Conservation (phyloP, 1,140 invertebrate species). For the Elysia chlorotica region DNA sequence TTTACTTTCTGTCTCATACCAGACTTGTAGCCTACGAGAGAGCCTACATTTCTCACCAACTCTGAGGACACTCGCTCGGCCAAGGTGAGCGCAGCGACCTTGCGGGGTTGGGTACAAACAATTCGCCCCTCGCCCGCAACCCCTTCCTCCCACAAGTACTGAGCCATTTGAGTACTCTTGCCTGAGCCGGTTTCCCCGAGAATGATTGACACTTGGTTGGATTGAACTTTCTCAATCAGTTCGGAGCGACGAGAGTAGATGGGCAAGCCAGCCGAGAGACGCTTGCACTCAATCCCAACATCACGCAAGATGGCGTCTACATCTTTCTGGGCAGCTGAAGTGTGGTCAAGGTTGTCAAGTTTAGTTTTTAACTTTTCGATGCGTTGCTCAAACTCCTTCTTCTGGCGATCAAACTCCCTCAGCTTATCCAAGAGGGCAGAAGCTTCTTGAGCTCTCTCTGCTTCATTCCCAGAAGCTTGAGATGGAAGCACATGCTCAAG, state of each 20-base stretch:
- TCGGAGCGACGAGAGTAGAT: constrained; percentile 51
- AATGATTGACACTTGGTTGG: constrained; percentile 72
- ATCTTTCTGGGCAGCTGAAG: no score
- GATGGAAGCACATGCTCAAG: no score
- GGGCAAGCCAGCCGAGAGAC: constrained; percentile 41
- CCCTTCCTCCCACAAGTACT: constrained; percentile 62
- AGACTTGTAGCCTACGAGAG: constrained; percentile 64
- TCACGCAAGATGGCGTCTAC: no score
- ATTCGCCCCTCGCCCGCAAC: constrained; percentile 72
- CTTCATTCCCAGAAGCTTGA: no score
- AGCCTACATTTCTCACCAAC: constrained; percentile 41
- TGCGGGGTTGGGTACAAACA: constrained; percentile 66
- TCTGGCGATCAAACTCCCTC: no score
- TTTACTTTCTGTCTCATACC: constrained; percentile 71
- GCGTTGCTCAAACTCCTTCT: no score
- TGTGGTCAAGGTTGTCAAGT: no score
- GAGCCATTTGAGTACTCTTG: constrained; percentile 64
- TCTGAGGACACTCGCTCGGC: constrained; percentile 54
- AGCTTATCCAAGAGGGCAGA: no score
- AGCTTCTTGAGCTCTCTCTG: no score
- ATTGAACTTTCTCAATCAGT: constrained; percentile 36
- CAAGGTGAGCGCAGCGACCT: constrained; percentile 55
- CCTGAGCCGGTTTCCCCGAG: constrained; percentile 96
- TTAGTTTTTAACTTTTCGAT: no score
- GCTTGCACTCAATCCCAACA: constrained; percentile 42